phyloP scores from a whole-genome alignment of 2,797 vertebrate species.

The Schizopygopsis malacanthus region DNA sequence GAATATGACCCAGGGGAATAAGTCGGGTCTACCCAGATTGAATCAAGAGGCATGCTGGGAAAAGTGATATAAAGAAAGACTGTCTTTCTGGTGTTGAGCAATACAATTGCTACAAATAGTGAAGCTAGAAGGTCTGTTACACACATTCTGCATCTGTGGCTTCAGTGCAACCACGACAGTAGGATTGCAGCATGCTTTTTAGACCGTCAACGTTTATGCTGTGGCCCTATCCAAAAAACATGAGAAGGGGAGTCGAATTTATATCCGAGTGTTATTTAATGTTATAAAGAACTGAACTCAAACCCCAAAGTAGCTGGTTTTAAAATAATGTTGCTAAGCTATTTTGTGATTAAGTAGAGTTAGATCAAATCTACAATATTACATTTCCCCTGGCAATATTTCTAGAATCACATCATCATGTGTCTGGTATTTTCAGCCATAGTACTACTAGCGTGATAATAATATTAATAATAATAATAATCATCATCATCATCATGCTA shows the following conservation, averaged over 20 bases:
- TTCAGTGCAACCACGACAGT: background rate
- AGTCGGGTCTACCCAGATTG: background rate
- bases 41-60: background rate
- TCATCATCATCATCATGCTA: too few relatives aligned
- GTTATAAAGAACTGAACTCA: background rate
- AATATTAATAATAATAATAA: too few relatives aligned
- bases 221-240: background rate
- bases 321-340: background rate
- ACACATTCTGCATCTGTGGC: background rate
- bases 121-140: background rate
- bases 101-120: background rate
- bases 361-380: background rate
- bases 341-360: background rate
- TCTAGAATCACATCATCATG: background rate
- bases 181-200: background rate
- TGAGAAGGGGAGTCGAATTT: background rate
- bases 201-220: background rate
- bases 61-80: conserved; percentile 19
- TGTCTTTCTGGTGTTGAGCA: background rate
- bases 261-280: background rate
- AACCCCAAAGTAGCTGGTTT: background rate
- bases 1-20: background rate
- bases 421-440: background rate
- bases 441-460: too few relatives aligned
- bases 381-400: background rate